Evolutionary conservation across 2,113 vertebrate species (phyloP), one percentile per base, ranked within the genome.

Genomic region (Lamprotornis superbus): DNA sequence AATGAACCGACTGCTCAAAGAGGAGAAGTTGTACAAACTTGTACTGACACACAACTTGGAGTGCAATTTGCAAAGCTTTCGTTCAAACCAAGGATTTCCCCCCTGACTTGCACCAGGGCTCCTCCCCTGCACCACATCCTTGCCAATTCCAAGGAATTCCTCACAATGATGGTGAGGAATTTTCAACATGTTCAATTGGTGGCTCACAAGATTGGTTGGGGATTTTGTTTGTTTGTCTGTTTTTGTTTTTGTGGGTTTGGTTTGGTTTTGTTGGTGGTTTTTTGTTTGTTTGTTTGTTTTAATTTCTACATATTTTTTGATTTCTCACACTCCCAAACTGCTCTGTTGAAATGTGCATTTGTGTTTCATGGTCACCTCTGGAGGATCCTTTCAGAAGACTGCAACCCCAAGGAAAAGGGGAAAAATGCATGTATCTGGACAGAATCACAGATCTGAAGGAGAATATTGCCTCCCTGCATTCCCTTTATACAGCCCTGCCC

Each of bases 1-100:
- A 93, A 47, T 67, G 79, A 96, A 64, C 79, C 4, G 0, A 37
- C 47, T 37, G 46, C 85, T 88, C 46, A 2, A n/a, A 65, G 92
- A 93, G 44, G 57, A 88, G 56, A 85, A 93, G 75, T 67, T 85
- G 78, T 65, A 88, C 84, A 76, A 93, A 87, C 90, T 52, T 93
- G 82, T 75, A 76, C 67, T 35, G 70, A 53, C 61, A 23, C 70
- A 83, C 37, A 68, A 52, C 67, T 91, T 47, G 35, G 47, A 60
- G 57, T 1, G 14, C 53, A 53, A 49, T 80, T 85, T 80, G 28
- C 61, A 88, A 35, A n/a, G 61, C 31, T 76, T 61, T 76, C 1
- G 0, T 25, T 85, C 67, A 83, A 83, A 91, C 12, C 39, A 12
- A 93, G 15, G 55, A n/a, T 77, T 79, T 91, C 24, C 35, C 21